phyloP scores from a whole-genome alignment of 2,888 invertebrate species.

The Drosophila koepferae region DNA sequence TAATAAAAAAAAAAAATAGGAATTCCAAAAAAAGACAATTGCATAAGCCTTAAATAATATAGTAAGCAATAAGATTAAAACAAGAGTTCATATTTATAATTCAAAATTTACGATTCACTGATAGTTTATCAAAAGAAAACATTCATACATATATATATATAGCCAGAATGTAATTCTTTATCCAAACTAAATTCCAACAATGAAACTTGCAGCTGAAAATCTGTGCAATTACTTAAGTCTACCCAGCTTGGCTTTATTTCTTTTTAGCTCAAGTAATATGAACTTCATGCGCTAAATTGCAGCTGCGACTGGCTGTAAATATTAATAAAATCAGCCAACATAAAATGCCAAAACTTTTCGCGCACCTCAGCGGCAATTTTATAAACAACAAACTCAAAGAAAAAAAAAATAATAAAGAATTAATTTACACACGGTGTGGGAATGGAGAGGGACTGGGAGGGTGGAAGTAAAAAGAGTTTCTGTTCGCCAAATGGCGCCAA shows the following conservation, averaged over 20 bases:
- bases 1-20: too few species aligned
- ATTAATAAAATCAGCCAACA: constrained; percentile 66
- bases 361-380: constrained; percentile 65
- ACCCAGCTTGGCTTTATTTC: neutral
- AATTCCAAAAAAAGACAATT: too few species aligned
- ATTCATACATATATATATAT: neutral
- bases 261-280: constrained; percentile 1
- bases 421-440: constrained; percentile 62
- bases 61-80: too few species aligned
- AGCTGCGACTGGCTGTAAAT: constrained; percentile 48
- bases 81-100: too few species aligned
- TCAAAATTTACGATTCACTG: too few species aligned
- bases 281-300: constrained; percentile 41
- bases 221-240: neutral
- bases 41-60: too few species aligned
- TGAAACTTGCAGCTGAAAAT: neutral
- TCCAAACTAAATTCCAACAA: neutral
- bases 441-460: too few species aligned
- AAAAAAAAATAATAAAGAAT: constrained; percentile 46
- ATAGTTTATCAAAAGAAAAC: neutral
- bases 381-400: constrained; percentile 42
- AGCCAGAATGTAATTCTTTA: neutral
- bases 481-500: constrained; percentile 52
- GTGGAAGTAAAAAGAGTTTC: neutral
- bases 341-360: constrained; percentile 62